phyloP scores from a whole-genome alignment of 2,888 invertebrate genomes.

The Hypomecis punctinalis region DNA sequence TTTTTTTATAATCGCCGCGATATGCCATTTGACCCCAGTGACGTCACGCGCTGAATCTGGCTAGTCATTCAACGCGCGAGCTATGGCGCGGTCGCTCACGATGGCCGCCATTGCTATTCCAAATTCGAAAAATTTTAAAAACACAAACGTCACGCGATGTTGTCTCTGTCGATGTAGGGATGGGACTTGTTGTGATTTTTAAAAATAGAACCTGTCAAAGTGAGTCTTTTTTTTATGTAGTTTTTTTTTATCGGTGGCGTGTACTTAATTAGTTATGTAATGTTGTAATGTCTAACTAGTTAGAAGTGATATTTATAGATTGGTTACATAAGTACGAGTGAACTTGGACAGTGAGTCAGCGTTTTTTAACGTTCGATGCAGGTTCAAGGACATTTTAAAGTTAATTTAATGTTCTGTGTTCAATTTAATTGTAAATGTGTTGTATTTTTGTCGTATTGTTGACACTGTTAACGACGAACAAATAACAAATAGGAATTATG shows the following conservation, averaged over 20 bases:
- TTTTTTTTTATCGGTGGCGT: neutral
- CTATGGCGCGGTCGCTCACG: constrained; percentile 34
- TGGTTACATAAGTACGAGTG: constrained; percentile 4
- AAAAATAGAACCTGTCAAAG: neutral
- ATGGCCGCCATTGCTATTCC: constrained; percentile 45
- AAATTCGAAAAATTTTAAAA: constrained; percentile 21
- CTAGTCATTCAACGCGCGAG: constrained; percentile 48
- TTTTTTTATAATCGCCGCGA: constrained; percentile 18
- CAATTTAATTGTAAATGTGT: constrained; percentile 1
- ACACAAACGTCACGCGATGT: constrained; percentile 22
- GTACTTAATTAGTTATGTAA: constrained; percentile 11
- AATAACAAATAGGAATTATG: constrained; percentile 22
- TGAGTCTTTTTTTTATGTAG: neutral
- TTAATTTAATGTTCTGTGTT: constrained; percentile 1
- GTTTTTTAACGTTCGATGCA: neutral
- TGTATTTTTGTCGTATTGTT: constrained; percentile 26
- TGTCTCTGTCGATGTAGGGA: constrained; percentile 26
- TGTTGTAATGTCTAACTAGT: neutral
- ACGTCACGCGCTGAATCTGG: constrained; percentile 39
- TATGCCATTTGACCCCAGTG: constrained; percentile 38
- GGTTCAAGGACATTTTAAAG: constrained; percentile 11
- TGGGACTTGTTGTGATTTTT: constrained; percentile 28
- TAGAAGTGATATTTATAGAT: constrained; percentile 12
- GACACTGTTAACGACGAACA: constrained; percentile 19
- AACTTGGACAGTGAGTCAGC: constrained; percentile 9